Percentiles rank a stretch among this genome's conserved stretches.
Conservation (phyloP, 2,113 vertebrate species). For the Onychorhynchus coronatus region DNA sequence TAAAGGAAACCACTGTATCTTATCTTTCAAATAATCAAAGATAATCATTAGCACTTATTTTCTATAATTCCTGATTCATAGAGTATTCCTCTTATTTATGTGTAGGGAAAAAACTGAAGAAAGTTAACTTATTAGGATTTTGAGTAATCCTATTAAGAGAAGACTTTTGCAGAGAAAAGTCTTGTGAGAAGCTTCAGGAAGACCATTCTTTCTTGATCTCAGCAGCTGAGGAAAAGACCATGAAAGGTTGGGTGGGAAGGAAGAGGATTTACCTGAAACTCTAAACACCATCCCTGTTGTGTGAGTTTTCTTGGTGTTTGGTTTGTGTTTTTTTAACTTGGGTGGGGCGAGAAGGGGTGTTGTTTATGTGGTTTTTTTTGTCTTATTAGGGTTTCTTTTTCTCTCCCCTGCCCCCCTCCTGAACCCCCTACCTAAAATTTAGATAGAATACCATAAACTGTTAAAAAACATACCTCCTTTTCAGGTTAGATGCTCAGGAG, state of each 20-base stretch:
- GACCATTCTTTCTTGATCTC: neutral
- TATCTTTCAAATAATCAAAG: neutral
- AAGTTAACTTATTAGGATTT: neutral
- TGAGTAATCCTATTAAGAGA: neutral
- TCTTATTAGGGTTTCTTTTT: neutral
- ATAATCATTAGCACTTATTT: neutral
- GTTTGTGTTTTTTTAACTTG: no score
- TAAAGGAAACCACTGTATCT: neutral
- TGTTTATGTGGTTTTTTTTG: neutral
- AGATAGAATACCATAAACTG: neutral
- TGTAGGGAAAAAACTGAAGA: neutral
- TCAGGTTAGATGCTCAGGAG: neutral
- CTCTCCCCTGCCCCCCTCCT: rapidly evolving
- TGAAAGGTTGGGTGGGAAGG: neutral
- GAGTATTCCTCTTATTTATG: neutral
- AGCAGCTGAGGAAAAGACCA: neutral
- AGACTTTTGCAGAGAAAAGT: neutral
- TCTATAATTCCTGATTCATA: neutral
- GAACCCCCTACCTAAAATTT: neutral
- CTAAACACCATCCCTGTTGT: neutral
- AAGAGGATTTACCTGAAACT: neutral
- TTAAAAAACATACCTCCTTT: neutral
- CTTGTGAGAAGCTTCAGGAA: neutral
- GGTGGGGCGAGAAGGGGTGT: neutral
- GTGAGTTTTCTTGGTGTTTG: neutral